Evolutionary conservation across 2,888 invertebrate genomes (phyloP).

Genomic region (Drosophila neonasuta): DNA sequence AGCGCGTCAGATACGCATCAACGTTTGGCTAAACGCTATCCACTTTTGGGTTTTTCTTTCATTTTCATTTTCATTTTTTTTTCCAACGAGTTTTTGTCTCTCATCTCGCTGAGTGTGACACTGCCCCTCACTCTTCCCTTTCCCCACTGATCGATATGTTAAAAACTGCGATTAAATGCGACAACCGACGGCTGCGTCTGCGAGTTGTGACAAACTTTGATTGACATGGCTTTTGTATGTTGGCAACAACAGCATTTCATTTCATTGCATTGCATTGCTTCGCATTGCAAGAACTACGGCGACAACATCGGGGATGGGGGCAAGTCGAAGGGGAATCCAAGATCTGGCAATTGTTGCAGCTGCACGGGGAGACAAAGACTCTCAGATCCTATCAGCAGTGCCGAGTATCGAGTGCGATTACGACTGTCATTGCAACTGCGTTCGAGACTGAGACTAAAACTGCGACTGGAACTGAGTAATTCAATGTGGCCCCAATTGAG

Average conservation of each 20-base stretch:
- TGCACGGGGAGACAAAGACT: constrained; percentile 25
- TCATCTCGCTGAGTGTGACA: constrained; percentile 30
- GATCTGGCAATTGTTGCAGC: constrained; percentile 57
- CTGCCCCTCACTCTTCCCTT: constrained; percentile 1
- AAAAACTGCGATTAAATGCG: constrained; percentile 76
- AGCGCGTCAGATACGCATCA: constrained; percentile 70
- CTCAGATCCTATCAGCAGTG: constrained; percentile 41
- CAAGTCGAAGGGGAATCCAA: constrained; percentile 6
- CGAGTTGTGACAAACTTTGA: constrained; percentile 67
- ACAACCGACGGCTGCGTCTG: constrained; percentile 46
- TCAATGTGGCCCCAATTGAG: neutral
- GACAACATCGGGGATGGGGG: constrained; percentile 24
- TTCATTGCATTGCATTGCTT: constrained; percentile 47
- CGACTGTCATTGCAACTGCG: neutral
- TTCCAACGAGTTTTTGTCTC: constrained; percentile 29
- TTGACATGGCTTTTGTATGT: constrained; percentile 73
- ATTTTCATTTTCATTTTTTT: constrained; percentile 10
- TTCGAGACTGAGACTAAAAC: neutral
- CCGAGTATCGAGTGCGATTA: constrained; percentile 12
- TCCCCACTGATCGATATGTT: constrained; percentile 66
- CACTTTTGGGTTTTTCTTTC: constrained; percentile 54
- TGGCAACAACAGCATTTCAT: constrained; percentile 45
- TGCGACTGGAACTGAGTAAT: constrained; percentile 9
- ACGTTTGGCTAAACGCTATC: constrained; percentile 72
- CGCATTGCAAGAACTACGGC: constrained; percentile 41